These are phyloP conservation scores for Heliconius sara DNA, from an alignment of 2,888 invertebrate genomes.

Conservation along the genomic window DNA sequence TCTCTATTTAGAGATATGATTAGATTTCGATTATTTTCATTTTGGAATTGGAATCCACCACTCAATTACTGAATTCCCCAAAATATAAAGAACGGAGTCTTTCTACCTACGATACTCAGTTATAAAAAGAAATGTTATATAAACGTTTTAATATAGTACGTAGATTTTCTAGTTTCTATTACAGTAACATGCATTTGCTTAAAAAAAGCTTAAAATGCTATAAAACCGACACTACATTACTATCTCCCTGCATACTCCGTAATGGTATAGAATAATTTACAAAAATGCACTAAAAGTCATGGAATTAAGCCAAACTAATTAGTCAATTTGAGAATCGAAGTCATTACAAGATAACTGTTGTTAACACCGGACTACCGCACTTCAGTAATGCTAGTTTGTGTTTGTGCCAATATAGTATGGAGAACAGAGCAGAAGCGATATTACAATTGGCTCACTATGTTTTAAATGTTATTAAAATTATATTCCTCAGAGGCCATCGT, in stretches of 20 bases:
- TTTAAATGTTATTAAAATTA: neutral
- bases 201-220: too few relatives aligned
- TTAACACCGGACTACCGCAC: slow-evolving; percentile 44
- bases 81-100: too few relatives aligned
- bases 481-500: neutral
- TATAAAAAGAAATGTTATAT: too few relatives aligned
- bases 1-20: too few relatives aligned
- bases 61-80: too few relatives aligned
- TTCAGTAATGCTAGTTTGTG: slow-evolving; percentile 40
- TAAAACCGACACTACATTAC: neutral
- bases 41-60: too few relatives aligned
- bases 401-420: slow-evolving; percentile 30
- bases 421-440: slow-evolving; percentile 9
- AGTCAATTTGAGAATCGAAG: slow-evolving; percentile 44
- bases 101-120: too few relatives aligned
- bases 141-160: too few relatives aligned
- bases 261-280: neutral
- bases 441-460: neutral
- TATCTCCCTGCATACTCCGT: neutral
- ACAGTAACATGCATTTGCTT: too few relatives aligned
- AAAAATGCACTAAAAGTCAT: slow-evolving; percentile 1
- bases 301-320: slow-evolving; percentile 23
- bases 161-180: too few relatives aligned
- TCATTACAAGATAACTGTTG: slow-evolving; percentile 43
- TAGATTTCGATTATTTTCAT: too few relatives aligned